A percentile compares a stretch with the other conserved stretches of the same genome.
Evolutionary conservation across 2,113 vertebrate genomes (phyloP).

Genomic region (Cervus canadensis): DNA sequence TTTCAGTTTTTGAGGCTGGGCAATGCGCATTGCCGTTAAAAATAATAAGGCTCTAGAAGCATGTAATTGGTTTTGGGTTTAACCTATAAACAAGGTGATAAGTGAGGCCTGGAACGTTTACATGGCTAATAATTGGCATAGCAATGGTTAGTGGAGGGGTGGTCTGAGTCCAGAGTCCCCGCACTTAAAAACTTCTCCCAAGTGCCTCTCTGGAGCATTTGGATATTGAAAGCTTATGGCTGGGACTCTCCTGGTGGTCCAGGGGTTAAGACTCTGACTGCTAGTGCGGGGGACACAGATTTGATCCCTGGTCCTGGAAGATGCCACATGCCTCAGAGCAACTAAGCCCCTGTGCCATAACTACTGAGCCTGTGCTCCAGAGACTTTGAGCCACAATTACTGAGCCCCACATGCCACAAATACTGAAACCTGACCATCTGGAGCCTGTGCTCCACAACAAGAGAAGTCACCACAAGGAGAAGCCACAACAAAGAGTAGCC

Average conservation of each 20-base stretch:
- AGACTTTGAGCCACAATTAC: not conserved
- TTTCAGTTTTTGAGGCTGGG: not conserved
- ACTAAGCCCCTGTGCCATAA: not conserved
- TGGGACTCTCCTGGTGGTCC: not conserved
- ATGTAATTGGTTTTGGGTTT: not conserved
- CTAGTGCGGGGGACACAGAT: not conserved
- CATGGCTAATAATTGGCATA: not conserved
- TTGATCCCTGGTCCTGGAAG: not conserved
- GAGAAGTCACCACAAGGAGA: not conserved
- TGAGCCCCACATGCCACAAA: not conserved
- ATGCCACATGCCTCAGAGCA: not conserved
- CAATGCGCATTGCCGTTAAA: not conserved
- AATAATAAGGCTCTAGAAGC: not conserved
- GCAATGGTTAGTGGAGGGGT: accelerated
- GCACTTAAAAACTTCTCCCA: not conserved
- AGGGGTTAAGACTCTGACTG: not conserved
- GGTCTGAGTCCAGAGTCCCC: not conserved
- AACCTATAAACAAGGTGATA: not conserved
- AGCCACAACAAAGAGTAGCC: not conserved
- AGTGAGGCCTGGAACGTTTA: not conserved
- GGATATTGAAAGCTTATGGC: not conserved
- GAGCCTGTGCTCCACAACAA: not conserved
- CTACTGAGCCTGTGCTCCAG: not conserved
- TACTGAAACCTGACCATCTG: not conserved
- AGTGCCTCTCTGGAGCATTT: not conserved